Conservation (phyloP, 2,113 vertebrate species). For the Rhabdornis inornatus region DNA sequence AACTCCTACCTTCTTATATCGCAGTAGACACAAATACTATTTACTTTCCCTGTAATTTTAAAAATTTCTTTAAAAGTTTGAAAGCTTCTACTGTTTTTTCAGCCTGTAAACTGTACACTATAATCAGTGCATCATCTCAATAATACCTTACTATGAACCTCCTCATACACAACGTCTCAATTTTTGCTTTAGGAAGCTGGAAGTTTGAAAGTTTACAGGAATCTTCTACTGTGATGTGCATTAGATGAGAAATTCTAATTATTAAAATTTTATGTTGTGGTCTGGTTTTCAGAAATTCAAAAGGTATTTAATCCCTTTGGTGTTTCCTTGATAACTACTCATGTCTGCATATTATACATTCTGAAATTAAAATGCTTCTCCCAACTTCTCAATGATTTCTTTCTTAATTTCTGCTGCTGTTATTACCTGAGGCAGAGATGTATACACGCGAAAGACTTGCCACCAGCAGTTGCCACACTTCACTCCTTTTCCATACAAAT, state of each 20-base stretch:
- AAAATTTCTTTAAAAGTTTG: neutral
- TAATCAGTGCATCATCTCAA: neutral
- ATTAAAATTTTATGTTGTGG: neutral
- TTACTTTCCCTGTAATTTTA: neutral
- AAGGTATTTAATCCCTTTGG: neutral
- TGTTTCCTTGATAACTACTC: neutral
- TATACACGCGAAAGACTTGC: neutral
- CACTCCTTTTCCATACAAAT: neutral
- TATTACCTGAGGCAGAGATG: neutral
- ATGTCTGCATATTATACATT: neutral
- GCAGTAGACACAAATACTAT: neutral
- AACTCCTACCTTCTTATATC: neutral
- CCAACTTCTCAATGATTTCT: fast-evolving
- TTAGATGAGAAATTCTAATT: neutral
- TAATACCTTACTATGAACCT: neutral
- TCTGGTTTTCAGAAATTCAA: neutral
- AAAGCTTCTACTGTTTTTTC: neutral
- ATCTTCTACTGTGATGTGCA: neutral
- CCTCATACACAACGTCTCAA: neutral
- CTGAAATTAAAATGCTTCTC: neutral
- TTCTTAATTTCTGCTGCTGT: neutral
- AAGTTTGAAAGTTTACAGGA: neutral
- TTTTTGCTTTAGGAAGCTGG: neutral
- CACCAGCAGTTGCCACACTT: neutral
- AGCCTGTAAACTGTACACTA: neutral